Base-by-base conservation (phyloP, 2,888 invertebrate species). In the Trissolcus japonicus region DNA sequence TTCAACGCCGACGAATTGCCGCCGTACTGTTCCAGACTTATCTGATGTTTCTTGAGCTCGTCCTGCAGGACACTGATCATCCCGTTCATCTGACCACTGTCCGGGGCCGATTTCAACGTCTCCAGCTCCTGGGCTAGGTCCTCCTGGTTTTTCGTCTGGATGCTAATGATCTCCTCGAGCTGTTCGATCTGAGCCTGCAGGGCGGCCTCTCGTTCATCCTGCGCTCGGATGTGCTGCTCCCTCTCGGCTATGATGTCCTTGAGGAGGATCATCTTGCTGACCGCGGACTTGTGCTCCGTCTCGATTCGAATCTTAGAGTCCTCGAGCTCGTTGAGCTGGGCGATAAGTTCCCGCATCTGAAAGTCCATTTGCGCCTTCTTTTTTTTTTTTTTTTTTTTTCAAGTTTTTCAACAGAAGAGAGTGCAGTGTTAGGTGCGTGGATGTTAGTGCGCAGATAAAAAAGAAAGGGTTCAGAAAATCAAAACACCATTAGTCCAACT, bases 201-300 rank as follows among this genome's bases (percentile, higher is more conserved):
- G 65, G 93, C 92, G 0, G 89, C 87, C 84, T 95, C 95, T 55
- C 91, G 91, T 0, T 91, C 88, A 0, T 91, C 90, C 85, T 94
- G 94, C 11, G 91, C 90, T 85, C 95, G 94, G 0, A 96, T 89
- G 85, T 96, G 95, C 0, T 90, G 90, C 86, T 97, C 96, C 48
- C 96, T 88, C 80, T 94, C 94, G 0, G 92, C 90, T 62, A 96
- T 94, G 62, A 96, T 94, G 72, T 96, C 95, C 40, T 95, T 90
- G 14, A 96, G 90, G 11, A 94, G 91, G 82, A 91, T 91, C 19
- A 95, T 93, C 87, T 95, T 95, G 63, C 95, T 94, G 35, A 94
- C 91, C 0, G 94, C 93, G n/a, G 93, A 93, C 87, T 94, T 93
- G 1, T 95, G 89, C 79, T 96, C 95, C 0, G 91, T 90, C 86